A percentile compares a stretch with the other conserved stretches of the same genome.
phyloP scores from a whole-genome alignment of 2,888 invertebrate genomes.

The Nymphalis c-album region DNA sequence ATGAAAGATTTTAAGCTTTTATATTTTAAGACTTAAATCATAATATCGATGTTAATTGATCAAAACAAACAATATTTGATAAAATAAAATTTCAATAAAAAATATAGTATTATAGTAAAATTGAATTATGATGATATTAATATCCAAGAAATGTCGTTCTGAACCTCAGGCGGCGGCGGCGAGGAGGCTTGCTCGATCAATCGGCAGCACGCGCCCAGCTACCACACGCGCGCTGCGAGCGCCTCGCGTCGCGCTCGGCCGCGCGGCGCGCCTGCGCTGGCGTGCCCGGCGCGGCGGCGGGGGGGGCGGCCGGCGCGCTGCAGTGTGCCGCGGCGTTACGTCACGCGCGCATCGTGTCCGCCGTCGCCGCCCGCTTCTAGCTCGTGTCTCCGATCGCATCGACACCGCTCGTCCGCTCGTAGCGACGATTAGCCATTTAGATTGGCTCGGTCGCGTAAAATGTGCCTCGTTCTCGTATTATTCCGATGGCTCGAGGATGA shows the following conservation, averaged over 20 bases:
- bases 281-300: slow-evolving; percentile 32
- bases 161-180: not conserved
- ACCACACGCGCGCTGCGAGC: slow-evolving; percentile 23
- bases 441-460: not conserved
- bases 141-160: not conserved
- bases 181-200: slow-evolving; percentile 22
- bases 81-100: too few species aligned
- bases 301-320: slow-evolving; percentile 43
- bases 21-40: too few species aligned
- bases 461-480: not conserved
- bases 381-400: slow-evolving; percentile 25
- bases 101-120: too few species aligned
- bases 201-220: slow-evolving; percentile 22
- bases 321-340: slow-evolving; percentile 60
- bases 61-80: too few species aligned
- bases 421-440: not conserved
- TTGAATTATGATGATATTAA: not conserved
- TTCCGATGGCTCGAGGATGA: not conserved
- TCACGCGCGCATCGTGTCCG: slow-evolving; percentile 45
- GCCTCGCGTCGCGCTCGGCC: slow-evolving; percentile 13
- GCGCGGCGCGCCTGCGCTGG: slow-evolving; percentile 25
- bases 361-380: slow-evolving; percentile 19
- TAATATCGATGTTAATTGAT: too few species aligned
- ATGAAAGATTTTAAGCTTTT: too few species aligned
- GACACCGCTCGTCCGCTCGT: slow-evolving; percentile 5